These are phyloP conservation scores for Drosophila putrida DNA, from an alignment of 2,888 invertebrate species.

Conservation along the genomic window DNA sequence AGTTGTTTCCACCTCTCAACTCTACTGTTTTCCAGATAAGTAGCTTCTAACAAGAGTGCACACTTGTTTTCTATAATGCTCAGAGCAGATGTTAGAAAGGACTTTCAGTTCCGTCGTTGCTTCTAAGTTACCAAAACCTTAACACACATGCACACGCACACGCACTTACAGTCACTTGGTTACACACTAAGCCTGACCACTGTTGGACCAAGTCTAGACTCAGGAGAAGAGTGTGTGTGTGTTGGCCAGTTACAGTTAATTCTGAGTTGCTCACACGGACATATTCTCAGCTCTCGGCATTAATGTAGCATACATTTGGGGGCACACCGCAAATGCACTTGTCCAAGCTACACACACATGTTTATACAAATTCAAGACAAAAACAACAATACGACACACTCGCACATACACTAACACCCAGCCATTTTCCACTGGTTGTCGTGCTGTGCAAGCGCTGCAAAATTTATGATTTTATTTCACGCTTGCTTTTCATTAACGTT, in stretches of 20 bases:
- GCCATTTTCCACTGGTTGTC: slow-evolving; percentile 44
- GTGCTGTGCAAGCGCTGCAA: slow-evolving; percentile 60
- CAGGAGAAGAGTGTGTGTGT: slow-evolving; percentile 17
- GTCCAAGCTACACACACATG: slow-evolving; percentile 48
- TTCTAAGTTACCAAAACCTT: slow-evolving; percentile 28
- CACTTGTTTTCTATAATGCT: slow-evolving; percentile 35
- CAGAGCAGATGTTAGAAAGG: slow-evolving; percentile 47
- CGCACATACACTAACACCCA: slow-evolving; percentile 9
- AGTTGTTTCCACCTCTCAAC: not conserved
- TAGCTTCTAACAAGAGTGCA: slow-evolving; percentile 33
- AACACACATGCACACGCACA: slow-evolving; percentile 16
- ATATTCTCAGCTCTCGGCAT: slow-evolving; percentile 56
- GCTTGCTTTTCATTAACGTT: slow-evolving; percentile 81
- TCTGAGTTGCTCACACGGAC: slow-evolving; percentile 43
- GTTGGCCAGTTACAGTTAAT: slow-evolving; percentile 48
- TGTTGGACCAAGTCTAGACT: slow-evolving; percentile 55
- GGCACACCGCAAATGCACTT: slow-evolving; percentile 75
- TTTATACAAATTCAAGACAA: slow-evolving; percentile 65
- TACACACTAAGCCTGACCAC: slow-evolving; percentile 66
- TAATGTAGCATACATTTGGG: slow-evolving; percentile 73
- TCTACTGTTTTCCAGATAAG: slow-evolving; percentile 22
- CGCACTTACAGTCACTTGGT: slow-evolving; percentile 28
- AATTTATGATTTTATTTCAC: slow-evolving; percentile 81
- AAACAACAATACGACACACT: slow-evolving; percentile 40
- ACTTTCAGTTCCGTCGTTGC: slow-evolving; percentile 37